Evolutionary conservation across 2,113 vertebrate species (phyloP).

Genomic region (Crotophaga sulcirostris): DNA sequence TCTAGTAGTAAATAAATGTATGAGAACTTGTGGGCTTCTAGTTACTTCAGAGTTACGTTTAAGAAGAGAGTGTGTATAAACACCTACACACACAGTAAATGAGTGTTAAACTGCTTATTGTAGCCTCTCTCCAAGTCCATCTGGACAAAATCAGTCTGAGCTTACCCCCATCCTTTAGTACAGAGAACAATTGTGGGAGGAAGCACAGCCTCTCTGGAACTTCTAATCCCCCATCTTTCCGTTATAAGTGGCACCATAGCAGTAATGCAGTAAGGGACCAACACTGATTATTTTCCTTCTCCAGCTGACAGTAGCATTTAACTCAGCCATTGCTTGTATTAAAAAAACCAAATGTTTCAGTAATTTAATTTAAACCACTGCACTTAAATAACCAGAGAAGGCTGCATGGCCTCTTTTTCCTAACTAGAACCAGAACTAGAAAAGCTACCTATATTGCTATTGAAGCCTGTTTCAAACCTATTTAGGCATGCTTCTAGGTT

Average conservation of each 20-base stretch:
- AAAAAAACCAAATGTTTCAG: neutral
- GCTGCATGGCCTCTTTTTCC: neutral
- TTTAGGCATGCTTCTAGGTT: neutral
- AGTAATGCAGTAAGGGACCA: neutral
- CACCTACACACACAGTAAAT: neutral
- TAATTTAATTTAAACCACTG: neutral
- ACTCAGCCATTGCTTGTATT: neutral
- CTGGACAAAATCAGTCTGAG: neutral
- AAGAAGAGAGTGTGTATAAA: neutral
- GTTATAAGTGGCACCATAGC: too few species aligned
- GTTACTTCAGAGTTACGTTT: neutral
- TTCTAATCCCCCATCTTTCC: neutral
- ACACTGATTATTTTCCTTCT: neutral
- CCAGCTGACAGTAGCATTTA: neutral
- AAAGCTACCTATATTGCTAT: neutral
- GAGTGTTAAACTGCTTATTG: neutral
- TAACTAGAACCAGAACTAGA: neutral
- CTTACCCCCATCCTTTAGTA: neutral
- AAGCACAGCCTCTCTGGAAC: neutral
- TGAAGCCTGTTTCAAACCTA: neutral
- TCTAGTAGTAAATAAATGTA: neutral
- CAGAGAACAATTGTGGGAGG: neutral
- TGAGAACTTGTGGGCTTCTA: neutral
- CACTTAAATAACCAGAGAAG: neutral
- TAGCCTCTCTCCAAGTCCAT: neutral